Conservation (phyloP, 2,113 vertebrate species). For the Carettochelys insculpta region DNA sequence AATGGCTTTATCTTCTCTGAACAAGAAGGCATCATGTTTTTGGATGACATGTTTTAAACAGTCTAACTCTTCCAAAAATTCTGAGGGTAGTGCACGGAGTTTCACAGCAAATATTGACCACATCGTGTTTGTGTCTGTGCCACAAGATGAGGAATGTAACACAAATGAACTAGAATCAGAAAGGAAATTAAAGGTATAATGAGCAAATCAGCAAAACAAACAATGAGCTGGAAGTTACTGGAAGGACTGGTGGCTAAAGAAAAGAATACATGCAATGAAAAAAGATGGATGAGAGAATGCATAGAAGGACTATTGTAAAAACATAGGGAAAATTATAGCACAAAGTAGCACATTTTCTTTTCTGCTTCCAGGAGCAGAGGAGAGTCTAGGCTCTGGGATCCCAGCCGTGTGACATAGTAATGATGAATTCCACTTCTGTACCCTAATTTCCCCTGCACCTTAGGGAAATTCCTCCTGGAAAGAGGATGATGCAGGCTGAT, state of each 20-base stretch:
- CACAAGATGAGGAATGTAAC: background rate
- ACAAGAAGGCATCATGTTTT: background rate
- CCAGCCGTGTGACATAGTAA: background rate
- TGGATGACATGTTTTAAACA: background rate
- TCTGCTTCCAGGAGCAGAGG: background rate
- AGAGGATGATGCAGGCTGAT: background rate
- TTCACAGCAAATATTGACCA: background rate
- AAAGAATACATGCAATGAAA: accelerated
- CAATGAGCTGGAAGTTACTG: background rate
- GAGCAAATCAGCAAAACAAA: background rate
- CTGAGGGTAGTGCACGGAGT: background rate
- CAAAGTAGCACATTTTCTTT: background rate
- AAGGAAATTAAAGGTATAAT: background rate
- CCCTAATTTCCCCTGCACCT: background rate
- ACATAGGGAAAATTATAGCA: background rate
- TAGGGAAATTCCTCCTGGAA: background rate
- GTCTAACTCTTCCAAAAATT: background rate
- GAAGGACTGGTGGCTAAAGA: background rate
- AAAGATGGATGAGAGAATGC: accelerated
- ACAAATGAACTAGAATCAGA: background rate
- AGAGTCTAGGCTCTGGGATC: background rate
- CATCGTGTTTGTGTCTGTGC: background rate
- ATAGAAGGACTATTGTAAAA: background rate
- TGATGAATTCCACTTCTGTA: background rate
- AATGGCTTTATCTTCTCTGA: background rate